Conservation (phyloP, 2,888 invertebrate genomes). For the Luperina testacea region DNA sequence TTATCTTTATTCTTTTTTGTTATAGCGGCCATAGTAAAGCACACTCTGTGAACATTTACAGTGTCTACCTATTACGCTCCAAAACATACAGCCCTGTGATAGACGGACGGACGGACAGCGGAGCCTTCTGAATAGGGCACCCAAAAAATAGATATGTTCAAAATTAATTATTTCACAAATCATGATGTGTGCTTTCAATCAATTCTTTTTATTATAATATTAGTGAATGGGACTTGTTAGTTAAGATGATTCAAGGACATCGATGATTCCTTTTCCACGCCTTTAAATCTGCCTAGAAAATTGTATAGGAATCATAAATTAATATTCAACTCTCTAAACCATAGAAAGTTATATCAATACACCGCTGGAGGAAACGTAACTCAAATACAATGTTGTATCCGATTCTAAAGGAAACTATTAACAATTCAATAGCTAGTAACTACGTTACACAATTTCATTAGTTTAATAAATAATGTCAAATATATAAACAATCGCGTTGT, state of each 20-base stretch:
- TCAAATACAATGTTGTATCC: conserved; percentile 40
- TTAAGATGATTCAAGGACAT: neutral
- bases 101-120: too few relatives aligned
- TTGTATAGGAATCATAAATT: neutral
- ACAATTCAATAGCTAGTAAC: neutral
- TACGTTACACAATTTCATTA: neutral
- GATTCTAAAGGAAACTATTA: conserved; percentile 38
- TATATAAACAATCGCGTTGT: neutral
- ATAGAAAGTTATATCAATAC: conserved; percentile 26
- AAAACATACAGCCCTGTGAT: too few relatives aligned
- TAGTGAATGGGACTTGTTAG: too few relatives aligned
- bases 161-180: neutral
- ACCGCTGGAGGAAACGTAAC: conserved; percentile 33
- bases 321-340: conserved; percentile 1
- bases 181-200: neutral
- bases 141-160: too few relatives aligned
- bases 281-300: neutral
- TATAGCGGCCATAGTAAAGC: neutral
- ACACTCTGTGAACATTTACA: neutral
- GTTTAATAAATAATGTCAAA: neutral
- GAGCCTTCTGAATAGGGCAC: too few relatives aligned
- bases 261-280: neutral
- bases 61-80: too few relatives aligned
- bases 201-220: neutral
- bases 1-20: neutral